Evolutionary conservation across 2,888 invertebrate genomes (phyloP), one percentile per base, ranked within the genome.

Genomic region (Drosophila koepferae): DNA sequence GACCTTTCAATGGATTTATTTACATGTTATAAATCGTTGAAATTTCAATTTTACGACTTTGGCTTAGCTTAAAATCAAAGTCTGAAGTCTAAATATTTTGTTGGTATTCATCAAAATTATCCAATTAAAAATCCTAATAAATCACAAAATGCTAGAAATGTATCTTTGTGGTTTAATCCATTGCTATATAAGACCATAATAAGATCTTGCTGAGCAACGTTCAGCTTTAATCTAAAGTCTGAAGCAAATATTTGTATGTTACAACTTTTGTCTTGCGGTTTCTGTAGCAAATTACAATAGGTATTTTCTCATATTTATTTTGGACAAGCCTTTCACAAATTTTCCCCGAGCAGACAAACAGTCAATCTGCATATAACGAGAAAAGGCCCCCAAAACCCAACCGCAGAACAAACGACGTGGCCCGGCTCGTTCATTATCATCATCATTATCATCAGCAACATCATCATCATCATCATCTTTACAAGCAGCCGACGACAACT

Each of bases 251-350:
- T 44, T 72, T 59, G 16, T 36, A 16, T 71, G 63, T 62, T 49
- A 18, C 70, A 44, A 49, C 18, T 71, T 54, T 38, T 54, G 46
- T 68, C 63, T 63, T 82, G 82, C 67, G 86, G 82, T 82, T 82
- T 72, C 64, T 71, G 60, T 59, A 68, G 72, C 83, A 74, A 75
- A 86, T 83, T 82, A 82, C 81, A 80, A 80, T 67, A 78, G 76
- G 67, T 54, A 61, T 77, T 82, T 83, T 84, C 84, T 76, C 84
- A 75, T 84, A 81, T 86, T 81, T 78, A 75, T 81, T 84, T 84
- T 87, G 76, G 87, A 72, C 68, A 75, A 74, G 74, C 85, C 83
- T 83, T 87, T 87, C 85, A 87, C 87, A 79, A 86, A 81, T 80
- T 76, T 76, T 72, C 80, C 80, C 60, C 63, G 49, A 48, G 58